These are phyloP conservation scores for Pantherophis vulpinus DNA, from an alignment of 2,797 vertebrate species.

Conservation along the genomic window DNA sequence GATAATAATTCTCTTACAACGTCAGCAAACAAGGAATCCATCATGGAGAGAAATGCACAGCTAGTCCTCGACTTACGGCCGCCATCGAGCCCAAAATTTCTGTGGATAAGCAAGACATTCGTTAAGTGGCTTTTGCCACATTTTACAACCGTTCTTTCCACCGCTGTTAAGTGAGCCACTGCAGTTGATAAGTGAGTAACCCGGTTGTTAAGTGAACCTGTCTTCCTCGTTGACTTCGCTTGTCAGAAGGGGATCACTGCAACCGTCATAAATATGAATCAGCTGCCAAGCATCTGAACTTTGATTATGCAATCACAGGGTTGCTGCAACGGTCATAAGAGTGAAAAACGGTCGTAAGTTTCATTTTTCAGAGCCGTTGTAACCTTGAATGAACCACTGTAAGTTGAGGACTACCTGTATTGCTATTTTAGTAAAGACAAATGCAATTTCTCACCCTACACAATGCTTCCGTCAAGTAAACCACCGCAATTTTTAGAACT, in stretches of 20 bases:
- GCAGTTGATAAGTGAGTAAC: not conserved
- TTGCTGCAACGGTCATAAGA: not conserved
- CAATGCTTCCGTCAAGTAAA: constrained; percentile 75
- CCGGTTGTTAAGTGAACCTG: not conserved
- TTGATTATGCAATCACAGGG: rapidly evolving
- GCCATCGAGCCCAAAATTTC: not conserved
- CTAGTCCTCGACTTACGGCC: not conserved
- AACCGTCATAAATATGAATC: not conserved
- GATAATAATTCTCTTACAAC: not conserved
- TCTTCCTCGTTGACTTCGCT: no score
- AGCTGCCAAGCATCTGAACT: not conserved
- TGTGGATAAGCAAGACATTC: not conserved
- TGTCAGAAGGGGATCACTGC: no score
- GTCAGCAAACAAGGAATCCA: constrained; percentile 42
- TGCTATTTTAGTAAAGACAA: constrained; percentile 49
- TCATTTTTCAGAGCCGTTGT: not conserved
- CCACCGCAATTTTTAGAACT: constrained; percentile 74
- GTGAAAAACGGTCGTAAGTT: not conserved
- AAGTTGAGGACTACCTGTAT: not conserved
- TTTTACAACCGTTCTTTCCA: not conserved
- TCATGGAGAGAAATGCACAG: not conserved
- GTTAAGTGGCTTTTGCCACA: not conserved
- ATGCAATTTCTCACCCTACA: constrained; percentile 68
- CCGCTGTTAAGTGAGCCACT: no score
- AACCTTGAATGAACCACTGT: not conserved